Base-by-base conservation (phyloP, 2,888 invertebrate species). In the Eupithecia tripunctaria region DNA sequence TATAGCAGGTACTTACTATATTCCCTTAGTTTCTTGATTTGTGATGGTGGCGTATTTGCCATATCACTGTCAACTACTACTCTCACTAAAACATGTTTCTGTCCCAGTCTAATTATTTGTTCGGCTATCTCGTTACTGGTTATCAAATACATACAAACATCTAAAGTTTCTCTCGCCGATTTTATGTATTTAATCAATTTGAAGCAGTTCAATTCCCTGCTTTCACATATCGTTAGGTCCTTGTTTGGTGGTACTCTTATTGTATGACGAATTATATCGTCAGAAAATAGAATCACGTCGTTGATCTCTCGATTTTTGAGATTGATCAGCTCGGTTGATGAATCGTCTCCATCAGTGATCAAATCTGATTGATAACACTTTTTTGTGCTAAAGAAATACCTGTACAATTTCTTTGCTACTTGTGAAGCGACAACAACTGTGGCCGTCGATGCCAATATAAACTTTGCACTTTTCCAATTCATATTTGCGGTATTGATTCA, bases 81-180 rank as follows among this genome's bases (percentile, higher is more conserved):
- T 85, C 94, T 88, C 72, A 94, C 91, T 80, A 93, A 82, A 79
- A 94, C 88, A 80, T 94, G 94, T 85, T 89, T 92, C 77, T 94
- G 92, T 81, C 94, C 94, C 79, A 94, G 81, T 76, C 92, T 86
- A 79, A 94, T 91, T 38, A 94, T 92, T 82, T 93, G 92, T 82
- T 94, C 94, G 59, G 91, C 85, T 74, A 94, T 94, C 86, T 94
- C 93, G 77, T 81, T 88, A 80, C 94, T 94, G 41, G 94, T 94
- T 77, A 94, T 93, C 76, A 94, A 87, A 85, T 94, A 94, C 94
- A 94, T 94, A 82, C 94, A 94, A 66, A 94, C 93, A 76, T 94
- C 94, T 27, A 94, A 82, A 2, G 94, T 94, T 82, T 94, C 94
- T 79, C 91, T 91, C 74, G 94, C 92, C 47, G 94, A 92, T 81